These are phyloP conservation scores for Danio rerio DNA, from an alignment of 2,113 vertebrate genomes.

Conservation along the genomic window DNA sequence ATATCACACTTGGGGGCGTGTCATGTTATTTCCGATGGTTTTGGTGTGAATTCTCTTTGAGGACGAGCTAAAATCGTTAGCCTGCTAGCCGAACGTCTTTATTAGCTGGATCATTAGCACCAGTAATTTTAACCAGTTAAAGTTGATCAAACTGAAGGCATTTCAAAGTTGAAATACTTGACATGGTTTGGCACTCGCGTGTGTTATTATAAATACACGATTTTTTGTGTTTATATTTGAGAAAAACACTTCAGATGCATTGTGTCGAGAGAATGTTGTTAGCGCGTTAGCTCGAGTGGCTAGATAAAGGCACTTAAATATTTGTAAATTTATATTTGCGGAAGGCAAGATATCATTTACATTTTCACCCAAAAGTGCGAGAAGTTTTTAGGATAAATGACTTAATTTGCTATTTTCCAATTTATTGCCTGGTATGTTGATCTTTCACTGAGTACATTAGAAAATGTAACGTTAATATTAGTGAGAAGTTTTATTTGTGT, in stretches of 20 bases:
- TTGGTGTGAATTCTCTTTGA: neutral
- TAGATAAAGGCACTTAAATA: slow-evolving; percentile 5
- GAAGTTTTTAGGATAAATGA: neutral
- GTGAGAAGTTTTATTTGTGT: slow-evolving; percentile 5
- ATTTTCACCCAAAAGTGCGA: neutral
- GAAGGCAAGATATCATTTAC: neutral
- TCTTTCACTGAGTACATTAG: neutral
- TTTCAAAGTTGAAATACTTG: neutral
- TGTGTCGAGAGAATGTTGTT: slow-evolving; percentile 24
- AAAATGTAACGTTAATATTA: slow-evolving; percentile 14
- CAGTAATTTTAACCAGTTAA: slow-evolving; percentile 23
- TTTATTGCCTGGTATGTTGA: neutral
- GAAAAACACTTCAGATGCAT: neutral
- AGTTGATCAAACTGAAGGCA: neutral
- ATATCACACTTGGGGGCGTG: slow-evolving; percentile 18
- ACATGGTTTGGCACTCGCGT: neutral
- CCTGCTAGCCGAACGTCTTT: slow-evolving; percentile 44
- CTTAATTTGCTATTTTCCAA: neutral
- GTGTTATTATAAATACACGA: neutral
- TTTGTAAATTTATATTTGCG: neutral
- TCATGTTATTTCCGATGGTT: slow-evolving; percentile 3
- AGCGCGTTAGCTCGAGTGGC: slow-evolving; percentile 37
- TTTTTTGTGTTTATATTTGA: neutral
- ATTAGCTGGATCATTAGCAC: slow-evolving; percentile 41
- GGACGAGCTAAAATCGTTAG: slow-evolving; percentile 37